phyloP scores from a whole-genome alignment of 2,797 vertebrate species.

The Lagorchestes hirsutus region DNA sequence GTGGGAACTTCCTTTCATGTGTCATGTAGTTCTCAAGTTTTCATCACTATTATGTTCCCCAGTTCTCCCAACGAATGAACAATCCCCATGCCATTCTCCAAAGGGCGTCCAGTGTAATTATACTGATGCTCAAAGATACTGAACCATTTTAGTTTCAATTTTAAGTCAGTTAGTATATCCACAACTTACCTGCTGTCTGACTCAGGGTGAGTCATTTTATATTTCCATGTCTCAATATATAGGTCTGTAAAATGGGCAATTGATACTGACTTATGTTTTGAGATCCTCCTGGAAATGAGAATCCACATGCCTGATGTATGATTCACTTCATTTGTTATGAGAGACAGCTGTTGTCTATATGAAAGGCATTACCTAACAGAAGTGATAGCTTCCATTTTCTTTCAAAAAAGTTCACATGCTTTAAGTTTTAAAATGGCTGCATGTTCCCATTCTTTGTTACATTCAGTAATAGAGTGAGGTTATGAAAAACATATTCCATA shows the following conservation, averaged over 20 bases:
- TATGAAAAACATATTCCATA: background rate
- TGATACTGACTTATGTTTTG: constrained; percentile 59
- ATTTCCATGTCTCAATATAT: constrained; percentile 48
- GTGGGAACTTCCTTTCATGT: constrained; percentile 76
- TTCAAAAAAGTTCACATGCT: background rate
- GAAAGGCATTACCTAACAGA: constrained; percentile 48
- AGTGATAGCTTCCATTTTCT: background rate
- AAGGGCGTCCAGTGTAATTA: constrained; percentile 30
- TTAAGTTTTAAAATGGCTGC: constrained; percentile 2
- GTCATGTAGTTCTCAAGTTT: constrained; percentile 73
- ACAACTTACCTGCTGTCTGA: constrained; percentile 39
- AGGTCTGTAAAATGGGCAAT: constrained; percentile 50
- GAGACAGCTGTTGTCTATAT: constrained; percentile 46
- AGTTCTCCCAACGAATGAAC: constrained; percentile 50
- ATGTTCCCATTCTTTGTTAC: background rate
- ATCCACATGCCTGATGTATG: constrained; percentile 73
- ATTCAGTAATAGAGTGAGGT: constrained; percentile 9
- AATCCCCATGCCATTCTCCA: constrained; percentile 21
- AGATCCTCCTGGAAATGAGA: constrained; percentile 58
- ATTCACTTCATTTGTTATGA: constrained; percentile 70
- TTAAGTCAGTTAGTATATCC: constrained; percentile 59
- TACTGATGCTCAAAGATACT: constrained; percentile 17
- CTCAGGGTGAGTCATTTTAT: constrained; percentile 45
- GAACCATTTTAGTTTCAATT: constrained; percentile 72
- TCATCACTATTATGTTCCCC: constrained; percentile 66